Conservation (phyloP, 1,140 invertebrate genomes). For the Thalassaphorura encarpata region DNA sequence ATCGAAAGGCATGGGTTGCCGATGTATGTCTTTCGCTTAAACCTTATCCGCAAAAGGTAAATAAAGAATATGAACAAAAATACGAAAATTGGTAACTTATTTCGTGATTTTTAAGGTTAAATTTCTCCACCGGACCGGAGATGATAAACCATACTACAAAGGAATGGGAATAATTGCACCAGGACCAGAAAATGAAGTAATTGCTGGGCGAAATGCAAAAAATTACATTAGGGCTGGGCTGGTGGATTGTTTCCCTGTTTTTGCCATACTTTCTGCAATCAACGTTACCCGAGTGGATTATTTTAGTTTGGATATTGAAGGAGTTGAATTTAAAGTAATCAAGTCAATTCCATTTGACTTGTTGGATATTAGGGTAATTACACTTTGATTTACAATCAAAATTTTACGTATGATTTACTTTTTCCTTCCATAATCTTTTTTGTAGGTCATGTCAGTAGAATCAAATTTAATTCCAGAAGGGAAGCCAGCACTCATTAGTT, state of each 20-base stretch:
- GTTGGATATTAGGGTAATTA: slow-evolving; percentile 20
- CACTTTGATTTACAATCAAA: no score
- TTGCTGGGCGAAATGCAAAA: background rate
- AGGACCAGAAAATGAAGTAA: background rate
- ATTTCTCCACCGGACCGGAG: background rate
- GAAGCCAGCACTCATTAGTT: background rate
- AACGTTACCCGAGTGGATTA: slow-evolving; percentile 13
- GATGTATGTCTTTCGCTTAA: slow-evolving; percentile 32
- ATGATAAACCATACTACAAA: background rate
- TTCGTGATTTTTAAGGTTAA: background rate
- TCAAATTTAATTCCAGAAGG: slow-evolving; percentile 3
- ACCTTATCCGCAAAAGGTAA: slow-evolving; percentile 16
- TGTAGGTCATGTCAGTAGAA: no score
- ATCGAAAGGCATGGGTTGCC: slow-evolving; percentile 32
- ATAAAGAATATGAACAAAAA: no score
- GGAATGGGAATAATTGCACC: background rate
- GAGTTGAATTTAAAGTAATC: slow-evolving; percentile 21
- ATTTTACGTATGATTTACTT: no score
- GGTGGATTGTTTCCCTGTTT: slow-evolving; percentile 19
- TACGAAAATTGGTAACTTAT: no score
- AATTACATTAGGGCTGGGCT: background rate
- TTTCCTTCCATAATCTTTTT: no score
- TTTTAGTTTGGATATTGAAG: slow-evolving; percentile 28
- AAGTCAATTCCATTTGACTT: slow-evolving; percentile 22
- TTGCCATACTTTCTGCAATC: slow-evolving; percentile 16